Conservation (phyloP, 2,113 vertebrate species). For the Anoplopoma fimbria region DNA sequence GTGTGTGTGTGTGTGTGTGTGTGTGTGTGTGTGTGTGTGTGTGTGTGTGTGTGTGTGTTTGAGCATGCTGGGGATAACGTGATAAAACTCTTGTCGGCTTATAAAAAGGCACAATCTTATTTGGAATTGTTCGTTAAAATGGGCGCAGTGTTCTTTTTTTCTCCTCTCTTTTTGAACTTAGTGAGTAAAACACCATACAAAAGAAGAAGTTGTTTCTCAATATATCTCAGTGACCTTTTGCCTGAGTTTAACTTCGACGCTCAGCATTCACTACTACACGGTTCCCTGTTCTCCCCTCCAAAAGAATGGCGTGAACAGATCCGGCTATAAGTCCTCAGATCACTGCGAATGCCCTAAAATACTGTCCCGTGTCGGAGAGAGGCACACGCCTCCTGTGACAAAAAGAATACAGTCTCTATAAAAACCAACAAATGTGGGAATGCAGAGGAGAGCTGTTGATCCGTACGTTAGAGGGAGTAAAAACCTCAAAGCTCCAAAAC, state of each 20-base stretch:
- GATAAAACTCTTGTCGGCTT: conserved; percentile 51
- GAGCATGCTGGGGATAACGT: conserved; percentile 28
- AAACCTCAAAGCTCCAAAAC: conserved; percentile 23
- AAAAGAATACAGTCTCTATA: conserved; percentile 31
- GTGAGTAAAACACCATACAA: conserved; percentile 59
- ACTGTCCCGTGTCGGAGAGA: conserved; percentile 54
- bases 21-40: conserved; percentile 27
- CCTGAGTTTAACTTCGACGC: conserved; percentile 75
- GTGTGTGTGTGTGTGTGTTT: conserved; percentile 23
- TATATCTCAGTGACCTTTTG: conserved; percentile 62
- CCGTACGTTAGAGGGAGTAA: conserved; percentile 1
- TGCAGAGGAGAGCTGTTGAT: conserved; percentile 48
- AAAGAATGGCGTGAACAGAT: conserved; percentile 45
- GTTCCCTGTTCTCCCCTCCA: conserved; percentile 5
- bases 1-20: conserved; percentile 17
- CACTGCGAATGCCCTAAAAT: conserved; percentile 69
- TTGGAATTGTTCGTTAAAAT: conserved; percentile 56
- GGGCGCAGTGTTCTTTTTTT: conserved; percentile 25
- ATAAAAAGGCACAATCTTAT: conserved; percentile 79
- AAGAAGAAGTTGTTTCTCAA: conserved; percentile 50
- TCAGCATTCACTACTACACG: conserved; percentile 56
- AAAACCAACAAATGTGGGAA: conserved; percentile 24
- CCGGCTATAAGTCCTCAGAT: conserved; percentile 42
- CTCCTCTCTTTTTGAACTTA: conserved; percentile 8
- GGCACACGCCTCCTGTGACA: conserved; percentile 32